phyloP scores from a whole-genome alignment of 2,888 invertebrate species.

The Eupithecia tripunctaria region DNA sequence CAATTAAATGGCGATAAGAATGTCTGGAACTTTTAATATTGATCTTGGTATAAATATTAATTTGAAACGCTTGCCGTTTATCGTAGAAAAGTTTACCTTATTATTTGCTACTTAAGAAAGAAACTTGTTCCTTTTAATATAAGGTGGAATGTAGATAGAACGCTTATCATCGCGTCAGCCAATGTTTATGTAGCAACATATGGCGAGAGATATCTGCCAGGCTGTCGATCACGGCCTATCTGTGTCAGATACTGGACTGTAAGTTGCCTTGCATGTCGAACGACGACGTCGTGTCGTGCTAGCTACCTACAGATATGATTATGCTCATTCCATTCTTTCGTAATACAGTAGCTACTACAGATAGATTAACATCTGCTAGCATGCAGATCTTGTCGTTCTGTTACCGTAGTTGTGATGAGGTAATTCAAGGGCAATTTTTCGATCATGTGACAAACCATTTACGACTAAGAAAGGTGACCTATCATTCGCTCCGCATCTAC shows the following conservation, averaged over 20 bases:
- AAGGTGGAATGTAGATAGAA: constrained; percentile 2
- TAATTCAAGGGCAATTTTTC: background rate
- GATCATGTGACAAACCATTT: background rate
- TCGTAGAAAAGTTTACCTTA: background rate
- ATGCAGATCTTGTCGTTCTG: background rate
- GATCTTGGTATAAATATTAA: background rate
- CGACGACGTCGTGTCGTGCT: no score
- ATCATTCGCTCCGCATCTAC: background rate
- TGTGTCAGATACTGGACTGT: background rate
- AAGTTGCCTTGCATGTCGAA: background rate
- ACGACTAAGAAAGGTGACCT: background rate
- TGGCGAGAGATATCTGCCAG: background rate
- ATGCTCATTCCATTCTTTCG: background rate
- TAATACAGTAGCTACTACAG: no score
- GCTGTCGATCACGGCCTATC: background rate
- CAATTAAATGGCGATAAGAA: constrained; percentile 10
- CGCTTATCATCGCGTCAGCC: background rate
- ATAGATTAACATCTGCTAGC: background rate
- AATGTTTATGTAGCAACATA: background rate
- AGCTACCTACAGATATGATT: background rate
- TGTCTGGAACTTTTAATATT: background rate
- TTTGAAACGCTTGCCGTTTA: constrained; percentile 3
- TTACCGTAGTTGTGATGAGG: background rate
- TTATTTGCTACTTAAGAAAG: background rate
- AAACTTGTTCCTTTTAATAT: background rate